Percentiles rank a stretch among this genome's conserved stretches.
Conservation (phyloP, 1,140 invertebrate genomes). For the Phymastichus coffea region DNA sequence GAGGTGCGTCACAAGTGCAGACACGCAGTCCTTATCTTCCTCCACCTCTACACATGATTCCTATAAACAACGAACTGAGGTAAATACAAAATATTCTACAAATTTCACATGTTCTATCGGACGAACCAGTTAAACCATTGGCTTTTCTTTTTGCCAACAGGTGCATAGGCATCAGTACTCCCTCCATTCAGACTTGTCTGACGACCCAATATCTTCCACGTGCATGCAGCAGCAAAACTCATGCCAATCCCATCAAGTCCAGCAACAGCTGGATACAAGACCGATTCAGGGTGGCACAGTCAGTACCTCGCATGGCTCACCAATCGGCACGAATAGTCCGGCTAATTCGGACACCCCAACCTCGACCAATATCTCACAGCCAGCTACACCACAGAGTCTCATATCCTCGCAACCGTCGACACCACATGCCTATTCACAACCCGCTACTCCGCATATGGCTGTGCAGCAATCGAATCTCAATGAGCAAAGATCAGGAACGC, state of each 20-base stretch:
- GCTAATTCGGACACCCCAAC: slow-evolving; percentile 49
- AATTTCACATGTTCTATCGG: background rate
- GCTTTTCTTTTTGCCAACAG: slow-evolving; percentile 21
- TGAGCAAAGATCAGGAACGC: slow-evolving; percentile 43
- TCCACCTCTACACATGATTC: slow-evolving; percentile 37
- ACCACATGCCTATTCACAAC: slow-evolving; percentile 51
- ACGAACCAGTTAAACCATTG: background rate
- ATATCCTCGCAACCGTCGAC: slow-evolving; percentile 50
- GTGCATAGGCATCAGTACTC: slow-evolving; percentile 45
- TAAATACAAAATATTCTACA: background rate
- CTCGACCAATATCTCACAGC: slow-evolving; percentile 47
- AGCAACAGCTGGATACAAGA: slow-evolving; percentile 55
- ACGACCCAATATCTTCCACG: slow-evolving; percentile 72
- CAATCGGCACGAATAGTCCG: slow-evolving; percentile 58
- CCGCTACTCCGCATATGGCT: slow-evolving; percentile 47
- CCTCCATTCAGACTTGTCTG: slow-evolving; percentile 57
- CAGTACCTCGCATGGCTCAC: slow-evolving; percentile 73
- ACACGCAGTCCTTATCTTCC: slow-evolving; percentile 41
- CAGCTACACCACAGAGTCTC: slow-evolving; percentile 50
- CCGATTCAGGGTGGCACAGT: slow-evolving; percentile 75
- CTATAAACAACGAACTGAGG: slow-evolving; percentile 40
- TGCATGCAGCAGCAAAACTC: slow-evolving; percentile 44
- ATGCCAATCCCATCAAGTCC: slow-evolving; percentile 46
- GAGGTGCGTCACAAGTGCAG: slow-evolving; percentile 42
- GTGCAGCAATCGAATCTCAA: slow-evolving; percentile 28